Evolutionary conservation across 92 coral and sea anemone species (phyloP), one percentile per base, ranked within the genome.

Genomic region (Palythoa grandiflora): DNA sequence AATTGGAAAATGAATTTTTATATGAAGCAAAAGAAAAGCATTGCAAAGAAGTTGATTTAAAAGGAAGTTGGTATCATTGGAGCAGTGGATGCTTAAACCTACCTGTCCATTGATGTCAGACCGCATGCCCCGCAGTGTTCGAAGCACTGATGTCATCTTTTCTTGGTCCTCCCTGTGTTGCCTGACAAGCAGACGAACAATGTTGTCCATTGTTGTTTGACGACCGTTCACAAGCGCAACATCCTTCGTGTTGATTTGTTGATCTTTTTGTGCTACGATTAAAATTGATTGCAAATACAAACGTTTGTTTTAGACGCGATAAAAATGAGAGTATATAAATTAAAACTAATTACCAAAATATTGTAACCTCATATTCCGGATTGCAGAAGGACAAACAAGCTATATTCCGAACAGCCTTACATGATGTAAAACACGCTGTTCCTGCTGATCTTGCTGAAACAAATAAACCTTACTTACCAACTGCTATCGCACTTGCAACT

Each of bases 81-180:
- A 3, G 50, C 7, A 44, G 7, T 44, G 50, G 50, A 44, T 44
- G 3, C 50, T 0, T 44, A 8, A 2, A 44, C 6, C 50, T 63
- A 81, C 86, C 86, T 81, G 86, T 20, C 86, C 75, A 65, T 81
- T 81, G 12, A 81, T 65, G 61, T 81, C 86, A 47, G 74, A 10
- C 16, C 86, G 86, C 86, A 81, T 81, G 54, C 14, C 47, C 17
- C 86, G 57, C 15, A 81, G 20, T 5, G 61, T 44, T 48, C 75
- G 28, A 9, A 81, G 44, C 47, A 81, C 14, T 9, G 40, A 44
- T 6, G 57, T 59, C 36, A 53, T 17, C 60, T 16, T 81, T 4
- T 66, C 28, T 11, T 66, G 75, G 19, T 81, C 86, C 13, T 81
- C 75, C 35, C 66, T 63, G 61, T 81, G 86, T 21, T 81, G 86